Conservation (phyloP, 2,797 vertebrate species). For the Ispidina lecontei region DNA sequence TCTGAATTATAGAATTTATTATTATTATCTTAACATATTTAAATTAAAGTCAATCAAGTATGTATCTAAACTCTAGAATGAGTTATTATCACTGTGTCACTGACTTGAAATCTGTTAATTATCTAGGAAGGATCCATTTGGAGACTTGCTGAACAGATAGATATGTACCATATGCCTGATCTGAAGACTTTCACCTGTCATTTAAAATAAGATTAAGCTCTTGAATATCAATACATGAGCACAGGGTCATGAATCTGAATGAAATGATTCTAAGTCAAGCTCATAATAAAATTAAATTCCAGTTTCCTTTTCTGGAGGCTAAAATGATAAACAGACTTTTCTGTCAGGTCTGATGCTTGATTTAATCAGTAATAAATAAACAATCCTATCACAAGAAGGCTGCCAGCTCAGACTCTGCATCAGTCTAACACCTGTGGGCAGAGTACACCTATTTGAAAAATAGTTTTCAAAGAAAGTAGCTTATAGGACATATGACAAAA, state of each 20-base stretch:
- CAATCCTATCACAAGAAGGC: background rate
- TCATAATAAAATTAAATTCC: constrained; percentile 2
- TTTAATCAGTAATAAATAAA: constrained; percentile 6
- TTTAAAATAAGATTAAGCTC: constrained; percentile 35
- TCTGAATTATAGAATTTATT: constrained; percentile 8
- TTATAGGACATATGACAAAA: background rate
- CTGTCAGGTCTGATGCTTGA: background rate
- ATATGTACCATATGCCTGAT: background rate
- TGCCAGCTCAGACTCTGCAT: background rate
- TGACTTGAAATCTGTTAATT: constrained; percentile 47
- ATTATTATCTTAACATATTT: constrained; percentile 20
- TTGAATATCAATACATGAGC: constrained; percentile 13
- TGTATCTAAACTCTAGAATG: constrained; percentile 31
- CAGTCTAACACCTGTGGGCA: background rate
- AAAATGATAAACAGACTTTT: constrained; percentile 9
- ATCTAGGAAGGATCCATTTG: constrained; percentile 22
- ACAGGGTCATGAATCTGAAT: background rate
- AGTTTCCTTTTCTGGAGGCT: background rate
- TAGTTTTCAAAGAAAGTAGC: background rate
- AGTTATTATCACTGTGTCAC: constrained; percentile 33
- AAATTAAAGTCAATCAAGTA: constrained; percentile 42
- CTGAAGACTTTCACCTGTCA: constrained; percentile 31
- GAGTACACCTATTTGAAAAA: background rate
- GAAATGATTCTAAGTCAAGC: constrained; percentile 8
- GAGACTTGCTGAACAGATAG: constrained; percentile 1